Base-by-base conservation (phyloP, 2,113 vertebrate species). In the Cariama cristata region DNA sequence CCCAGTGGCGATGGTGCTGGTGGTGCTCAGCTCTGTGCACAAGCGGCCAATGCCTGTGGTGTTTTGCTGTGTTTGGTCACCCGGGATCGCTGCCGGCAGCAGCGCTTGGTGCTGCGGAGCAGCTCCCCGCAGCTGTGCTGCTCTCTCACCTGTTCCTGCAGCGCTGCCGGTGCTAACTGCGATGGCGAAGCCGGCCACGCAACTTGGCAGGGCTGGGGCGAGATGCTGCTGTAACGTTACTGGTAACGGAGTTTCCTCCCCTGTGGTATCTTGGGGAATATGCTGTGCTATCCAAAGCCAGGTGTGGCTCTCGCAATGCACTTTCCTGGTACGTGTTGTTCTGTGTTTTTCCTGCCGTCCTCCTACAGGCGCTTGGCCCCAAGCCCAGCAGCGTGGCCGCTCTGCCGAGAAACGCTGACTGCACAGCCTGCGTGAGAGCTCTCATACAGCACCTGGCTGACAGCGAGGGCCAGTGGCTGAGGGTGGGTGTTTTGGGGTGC, bases 111-210 rank as follows among this genome's bases (percentile, higher is more conserved):
- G 55, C 73, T 71, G 32, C 33, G 0, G 4, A 8, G 38, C 20
- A 49, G 60, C 62, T 79, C n/a, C n/a, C 33, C 0, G 11, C 17
- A 22, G 32, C 77, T 3, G 1, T 50, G 52, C 68, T 0, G 1
- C 33, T 35, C 44, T 67, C 32, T 17, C 0, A 4, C 45, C 42
- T 6, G 47, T 38, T 26, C 23, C 74, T 44, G 35, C 68, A 13
- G 58, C 7, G 0, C 23, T 60, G 55, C 45, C 0, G 0, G 19
- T 45, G 45, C 56, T 33, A 28, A 69, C 26, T 0, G 0, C 0
- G 0, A 3, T n/a, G 76, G 67, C 10, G 7, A 28, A 45, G 22
- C 30, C 0, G 2, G 0, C 7, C 1, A 0, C 1, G 1, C n/a
- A 23, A 56, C 52, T 59, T 2, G 1, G 35, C 47, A 8, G 18